phyloP scores from a whole-genome alignment of 2,888 invertebrate species.

The Lycocerus yunnanus region DNA sequence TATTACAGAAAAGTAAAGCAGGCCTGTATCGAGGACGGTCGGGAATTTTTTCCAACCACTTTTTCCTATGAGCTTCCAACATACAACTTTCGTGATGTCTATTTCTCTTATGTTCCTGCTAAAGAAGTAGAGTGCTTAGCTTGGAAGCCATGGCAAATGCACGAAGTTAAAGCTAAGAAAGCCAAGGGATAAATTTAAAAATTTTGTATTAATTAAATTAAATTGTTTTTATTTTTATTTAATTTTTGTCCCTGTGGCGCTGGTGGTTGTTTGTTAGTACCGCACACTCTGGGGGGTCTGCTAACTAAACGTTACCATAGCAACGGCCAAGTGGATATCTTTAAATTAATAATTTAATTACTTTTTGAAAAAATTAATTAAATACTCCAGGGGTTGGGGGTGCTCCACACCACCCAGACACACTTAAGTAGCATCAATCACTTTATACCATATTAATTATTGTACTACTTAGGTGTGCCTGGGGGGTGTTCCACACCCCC shows the following conservation, averaged over 20 bases:
- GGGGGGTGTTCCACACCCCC: too few species aligned
- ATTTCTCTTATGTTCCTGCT: slow-evolving; percentile 48
- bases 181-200: neutral
- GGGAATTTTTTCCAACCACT: slow-evolving; percentile 49
- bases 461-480: too few species aligned
- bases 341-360: too few species aligned
- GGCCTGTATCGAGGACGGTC: slow-evolving; percentile 42
- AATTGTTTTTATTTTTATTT: neutral
- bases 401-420: too few species aligned
- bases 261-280: too few species aligned
- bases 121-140: slow-evolving; percentile 45
- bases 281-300: too few species aligned
- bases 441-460: too few species aligned
- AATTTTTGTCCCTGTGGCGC: neutral
- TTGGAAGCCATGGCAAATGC: slow-evolving; percentile 36
- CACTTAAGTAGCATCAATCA: too few species aligned
- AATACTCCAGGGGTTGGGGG: too few species aligned
- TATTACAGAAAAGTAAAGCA: slow-evolving; percentile 44
- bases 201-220: neutral
- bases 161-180: slow-evolving; percentile 23
- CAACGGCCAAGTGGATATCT: too few species aligned
- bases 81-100: slow-evolving; percentile 46
- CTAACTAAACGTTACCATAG: too few species aligned
- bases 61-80: slow-evolving; percentile 48
- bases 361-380: too few species aligned